phyloP scores from a whole-genome alignment of 2,888 invertebrate species.

The Eucera pruinosa region DNA sequence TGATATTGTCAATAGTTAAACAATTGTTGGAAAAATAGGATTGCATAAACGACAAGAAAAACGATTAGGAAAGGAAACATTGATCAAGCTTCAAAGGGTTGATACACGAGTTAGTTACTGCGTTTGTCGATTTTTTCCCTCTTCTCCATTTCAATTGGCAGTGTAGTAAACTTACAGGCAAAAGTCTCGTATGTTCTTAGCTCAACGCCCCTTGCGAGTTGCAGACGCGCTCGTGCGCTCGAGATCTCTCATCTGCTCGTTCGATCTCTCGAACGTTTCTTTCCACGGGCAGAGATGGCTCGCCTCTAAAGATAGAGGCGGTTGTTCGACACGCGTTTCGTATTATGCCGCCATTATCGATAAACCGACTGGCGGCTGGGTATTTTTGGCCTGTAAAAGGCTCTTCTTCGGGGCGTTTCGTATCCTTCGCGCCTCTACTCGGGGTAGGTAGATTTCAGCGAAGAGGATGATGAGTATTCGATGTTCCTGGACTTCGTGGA shows the following conservation, averaged over 20 bases:
- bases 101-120: too few relatives aligned
- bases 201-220: not conserved
- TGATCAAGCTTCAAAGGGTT: too few relatives aligned
- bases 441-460: not conserved
- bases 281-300: conserved; percentile 66
- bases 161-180: not conserved
- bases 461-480: not conserved
- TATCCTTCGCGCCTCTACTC: conserved; percentile 3
- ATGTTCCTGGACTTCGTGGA: not conserved
- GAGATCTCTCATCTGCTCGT: conserved; percentile 63
- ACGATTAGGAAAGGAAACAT: too few relatives aligned
- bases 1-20: too few relatives aligned
- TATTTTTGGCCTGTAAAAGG: conserved; percentile 59
- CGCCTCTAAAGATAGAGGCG: conserved; percentile 70
- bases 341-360: conserved; percentile 69
- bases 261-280: conserved; percentile 66
- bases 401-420: conserved; percentile 27
- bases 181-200: not conserved
- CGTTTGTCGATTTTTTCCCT: too few relatives aligned
- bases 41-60: too few relatives aligned
- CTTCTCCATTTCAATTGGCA: not conserved
- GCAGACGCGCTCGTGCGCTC: conserved; percentile 47
- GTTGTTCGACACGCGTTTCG: conserved; percentile 64
- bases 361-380: conserved; percentile 53
- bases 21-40: too few relatives aligned